These are phyloP conservation scores for Columbina picui DNA, from an alignment of 2,113 vertebrate genomes.

Conservation along the genomic window DNA sequence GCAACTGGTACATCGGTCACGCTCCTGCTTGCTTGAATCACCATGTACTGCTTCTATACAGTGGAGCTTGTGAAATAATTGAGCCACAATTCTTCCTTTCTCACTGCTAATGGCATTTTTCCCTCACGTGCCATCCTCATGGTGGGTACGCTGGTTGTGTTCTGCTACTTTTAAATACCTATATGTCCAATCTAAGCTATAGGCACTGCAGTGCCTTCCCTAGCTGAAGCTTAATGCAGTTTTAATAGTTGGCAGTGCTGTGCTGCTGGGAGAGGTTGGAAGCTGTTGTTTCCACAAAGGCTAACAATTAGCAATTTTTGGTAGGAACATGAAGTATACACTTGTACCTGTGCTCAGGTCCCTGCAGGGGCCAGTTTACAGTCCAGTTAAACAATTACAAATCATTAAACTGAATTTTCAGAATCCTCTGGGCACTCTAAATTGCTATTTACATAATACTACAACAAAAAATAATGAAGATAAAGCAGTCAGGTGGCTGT, in stretches of 20 bases:
- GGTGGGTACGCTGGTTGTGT: not conserved
- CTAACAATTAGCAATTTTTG: conserved; percentile 19
- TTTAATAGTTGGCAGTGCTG: not conserved
- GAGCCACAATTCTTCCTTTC: not conserved
- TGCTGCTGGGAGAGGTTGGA: not conserved
- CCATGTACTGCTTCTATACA: accelerated
- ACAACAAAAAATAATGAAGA: conserved; percentile 57
- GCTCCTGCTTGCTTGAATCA: not conserved
- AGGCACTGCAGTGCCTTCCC: not conserved
- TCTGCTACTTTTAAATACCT: not conserved
- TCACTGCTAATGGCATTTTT: not conserved
- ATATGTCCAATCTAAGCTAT: accelerated
- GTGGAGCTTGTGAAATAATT: not conserved
- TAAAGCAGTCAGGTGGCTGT: conserved; percentile 32
- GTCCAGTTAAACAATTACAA: conserved; percentile 57
- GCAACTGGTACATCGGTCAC: not conserved
- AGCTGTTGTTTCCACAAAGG: not conserved
- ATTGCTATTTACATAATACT: conserved; percentile 64
- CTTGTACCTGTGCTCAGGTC: conserved; percentile 28
- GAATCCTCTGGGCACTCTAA: conserved; percentile 21
- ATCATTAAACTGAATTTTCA: conserved; percentile 41
- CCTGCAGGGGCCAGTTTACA: conserved; percentile 39
- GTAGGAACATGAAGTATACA: not conserved
- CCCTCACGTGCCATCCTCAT: accelerated
- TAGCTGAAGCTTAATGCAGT: not conserved